Conservation (phyloP, 2,113 vertebrate genomes). For the Aphyosemion australe region DNA sequence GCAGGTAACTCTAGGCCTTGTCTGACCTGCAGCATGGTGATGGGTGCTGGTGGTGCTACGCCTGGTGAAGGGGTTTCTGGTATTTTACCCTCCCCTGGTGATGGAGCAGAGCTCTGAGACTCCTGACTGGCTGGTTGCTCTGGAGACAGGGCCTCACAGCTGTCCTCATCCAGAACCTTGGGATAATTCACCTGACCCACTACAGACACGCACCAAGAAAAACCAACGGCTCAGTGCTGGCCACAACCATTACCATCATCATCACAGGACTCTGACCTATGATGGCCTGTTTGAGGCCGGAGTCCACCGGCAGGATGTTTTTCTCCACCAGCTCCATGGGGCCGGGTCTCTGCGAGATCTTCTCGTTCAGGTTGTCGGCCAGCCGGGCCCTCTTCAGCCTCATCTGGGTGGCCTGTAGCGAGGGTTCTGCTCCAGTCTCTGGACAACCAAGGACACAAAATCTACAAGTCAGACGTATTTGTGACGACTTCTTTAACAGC, state of each 20-base stretch:
- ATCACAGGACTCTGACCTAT: constrained; percentile 81
- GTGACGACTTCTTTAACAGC: no score
- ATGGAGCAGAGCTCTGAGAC: constrained; percentile 88
- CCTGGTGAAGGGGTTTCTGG: constrained; percentile 83
- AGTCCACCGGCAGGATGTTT: constrained; percentile 95
- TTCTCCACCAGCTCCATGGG: constrained; percentile 98
- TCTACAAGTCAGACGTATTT: no score
- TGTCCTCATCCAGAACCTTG: constrained; percentile 94
- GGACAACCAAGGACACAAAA: background rate
- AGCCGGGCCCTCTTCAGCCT: constrained; percentile 93
- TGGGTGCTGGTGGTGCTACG: constrained; percentile 55
- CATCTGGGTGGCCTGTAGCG: constrained; percentile 96
- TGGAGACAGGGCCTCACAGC: constrained; percentile 92
- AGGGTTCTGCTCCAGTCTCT: constrained; percentile 97
- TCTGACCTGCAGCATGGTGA: constrained; percentile 61
- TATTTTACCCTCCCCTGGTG: constrained; percentile 85
- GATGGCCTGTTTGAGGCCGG: constrained; percentile 93
- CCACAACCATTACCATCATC: background rate
- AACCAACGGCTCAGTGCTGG: no score
- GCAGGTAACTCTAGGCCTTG: background rate
- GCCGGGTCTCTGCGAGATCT: constrained; percentile 94
- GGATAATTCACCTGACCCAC: constrained; percentile 89
- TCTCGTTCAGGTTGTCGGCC: constrained; percentile 97
- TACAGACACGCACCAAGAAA: constrained; percentile 7
- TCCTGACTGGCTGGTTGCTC: constrained; percentile 97